A percentile compares a stretch with the other conserved stretches of the same genome.
These are phyloP conservation scores for Otis tarda DNA, from an alignment of 2,113 vertebrate species.

Conservation along the genomic window DNA sequence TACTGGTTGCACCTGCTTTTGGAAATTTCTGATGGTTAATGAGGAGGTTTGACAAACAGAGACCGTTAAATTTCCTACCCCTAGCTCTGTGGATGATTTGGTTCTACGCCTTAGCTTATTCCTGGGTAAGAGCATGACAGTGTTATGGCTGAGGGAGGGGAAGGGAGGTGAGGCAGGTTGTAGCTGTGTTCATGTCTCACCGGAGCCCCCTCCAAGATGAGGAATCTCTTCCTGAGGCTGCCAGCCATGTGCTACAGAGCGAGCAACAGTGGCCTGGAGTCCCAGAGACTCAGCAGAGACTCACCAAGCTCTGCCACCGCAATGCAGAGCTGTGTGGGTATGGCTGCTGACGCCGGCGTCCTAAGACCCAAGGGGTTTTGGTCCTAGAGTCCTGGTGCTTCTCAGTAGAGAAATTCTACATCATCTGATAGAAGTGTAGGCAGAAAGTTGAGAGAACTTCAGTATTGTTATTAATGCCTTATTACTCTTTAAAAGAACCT, in stretches of 20 bases:
- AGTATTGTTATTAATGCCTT: background rate
- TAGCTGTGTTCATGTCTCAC: accelerated
- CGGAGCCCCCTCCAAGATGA: background rate
- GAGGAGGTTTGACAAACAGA: background rate
- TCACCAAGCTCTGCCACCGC: background rate
- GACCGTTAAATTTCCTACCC: background rate
- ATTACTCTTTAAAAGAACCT: background rate
- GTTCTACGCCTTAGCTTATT: background rate
- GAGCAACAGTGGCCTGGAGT: background rate
- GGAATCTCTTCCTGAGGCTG: background rate
- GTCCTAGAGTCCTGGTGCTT: background rate
- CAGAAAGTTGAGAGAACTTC: background rate
- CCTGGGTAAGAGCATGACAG: background rate
- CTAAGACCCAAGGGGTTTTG: background rate
- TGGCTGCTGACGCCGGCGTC: background rate
- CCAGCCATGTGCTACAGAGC: background rate
- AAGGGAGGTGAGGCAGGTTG: background rate
- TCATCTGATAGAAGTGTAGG: background rate
- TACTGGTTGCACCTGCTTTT: background rate
- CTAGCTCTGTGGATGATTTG: background rate
- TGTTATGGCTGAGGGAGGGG: background rate
- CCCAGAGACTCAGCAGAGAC: background rate
- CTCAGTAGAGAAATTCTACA: background rate
- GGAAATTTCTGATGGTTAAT: background rate
- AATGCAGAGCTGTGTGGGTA: background rate